Evolutionary conservation across 1,140 invertebrate genomes (phyloP).

Genomic region (Pogonomyrmex californicus): DNA sequence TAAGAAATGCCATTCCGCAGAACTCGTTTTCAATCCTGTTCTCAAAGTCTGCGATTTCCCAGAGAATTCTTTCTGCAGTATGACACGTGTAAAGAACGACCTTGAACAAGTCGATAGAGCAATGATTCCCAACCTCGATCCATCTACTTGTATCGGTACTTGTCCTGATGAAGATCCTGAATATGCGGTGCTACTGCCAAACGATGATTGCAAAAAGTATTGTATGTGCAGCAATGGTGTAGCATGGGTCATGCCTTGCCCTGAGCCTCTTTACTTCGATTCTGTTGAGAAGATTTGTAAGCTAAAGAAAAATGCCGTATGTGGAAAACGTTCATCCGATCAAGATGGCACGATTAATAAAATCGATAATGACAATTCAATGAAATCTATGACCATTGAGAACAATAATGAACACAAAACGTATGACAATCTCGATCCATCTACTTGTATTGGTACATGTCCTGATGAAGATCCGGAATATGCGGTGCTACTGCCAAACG

Average conservation of each 20-base stretch:
- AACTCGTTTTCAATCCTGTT: slow-evolving; percentile 85
- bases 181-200: neutral
- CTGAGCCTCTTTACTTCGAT: slow-evolving; percentile 31
- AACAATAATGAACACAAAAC: neutral
- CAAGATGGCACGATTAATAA: neutral
- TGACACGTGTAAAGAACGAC: neutral
- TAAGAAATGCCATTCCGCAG: slow-evolving; percentile 83
- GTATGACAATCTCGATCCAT: neutral
- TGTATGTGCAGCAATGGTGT: slow-evolving; percentile 42
- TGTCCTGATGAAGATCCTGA: slow-evolving; percentile 18
- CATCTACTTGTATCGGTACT: slow-evolving; percentile 3
- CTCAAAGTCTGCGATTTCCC: slow-evolving; percentile 83
- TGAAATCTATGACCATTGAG: neutral
- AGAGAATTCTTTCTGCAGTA: slow-evolving; percentile 54
- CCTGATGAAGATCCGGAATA: no score
- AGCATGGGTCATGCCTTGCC: neutral
- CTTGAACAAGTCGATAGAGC: neutral
- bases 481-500: no score
- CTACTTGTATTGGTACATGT: neutral
- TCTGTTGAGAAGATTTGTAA: slow-evolving; percentile 8
- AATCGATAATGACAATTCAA: neutral
- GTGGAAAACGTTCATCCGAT: neutral
- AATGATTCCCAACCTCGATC: neutral
- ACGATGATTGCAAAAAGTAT: slow-evolving; percentile 45
- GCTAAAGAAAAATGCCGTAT: neutral